Conservation (phyloP, 2,888 invertebrate genomes). For the Diarsia brunnea region DNA sequence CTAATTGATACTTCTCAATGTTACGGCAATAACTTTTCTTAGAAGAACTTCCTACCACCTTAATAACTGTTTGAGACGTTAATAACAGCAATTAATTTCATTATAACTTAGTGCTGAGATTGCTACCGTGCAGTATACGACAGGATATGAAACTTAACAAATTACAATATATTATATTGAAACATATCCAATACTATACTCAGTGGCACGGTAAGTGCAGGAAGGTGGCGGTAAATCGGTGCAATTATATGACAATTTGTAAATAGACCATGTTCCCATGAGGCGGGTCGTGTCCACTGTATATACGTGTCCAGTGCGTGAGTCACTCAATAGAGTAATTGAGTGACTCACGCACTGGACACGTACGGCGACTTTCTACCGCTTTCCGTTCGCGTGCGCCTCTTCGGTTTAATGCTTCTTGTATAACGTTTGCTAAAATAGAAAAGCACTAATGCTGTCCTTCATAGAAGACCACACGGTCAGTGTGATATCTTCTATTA, state of each 20-base stretch:
- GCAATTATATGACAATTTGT: conserved; percentile 82
- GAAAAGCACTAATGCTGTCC: conserved; percentile 81
- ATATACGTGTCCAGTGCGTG: conserved; percentile 77
- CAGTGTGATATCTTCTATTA: conserved; percentile 21
- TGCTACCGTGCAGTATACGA: conserved; percentile 30
- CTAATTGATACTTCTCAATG: conserved; percentile 41
- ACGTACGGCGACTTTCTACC: conserved; percentile 83
- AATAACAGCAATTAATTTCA: conserved; percentile 36
- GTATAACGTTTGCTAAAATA: conserved; percentile 86
- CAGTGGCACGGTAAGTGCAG: conserved; percentile 72
- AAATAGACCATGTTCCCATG: conserved; percentile 76
- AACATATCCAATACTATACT: conserved; percentile 65
- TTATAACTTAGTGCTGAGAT: conserved; percentile 32
- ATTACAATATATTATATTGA: conserved; percentile 51
- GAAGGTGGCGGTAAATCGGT: conserved; percentile 71
- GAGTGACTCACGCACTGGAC: no score
- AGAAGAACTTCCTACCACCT: conserved; percentile 3
- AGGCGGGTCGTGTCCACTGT: conserved; percentile 52
- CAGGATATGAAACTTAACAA: conserved; percentile 69
- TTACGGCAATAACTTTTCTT: conserved; percentile 35
- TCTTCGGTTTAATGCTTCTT: conserved; percentile 79
- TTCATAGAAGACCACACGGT: conserved; percentile 64
- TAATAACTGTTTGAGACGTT: not conserved
- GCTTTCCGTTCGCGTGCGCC: conserved; percentile 77
- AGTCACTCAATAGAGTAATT: conserved; percentile 84